Conservation (phyloP, 2,888 invertebrate genomes). For the Hydroisotoma schaefferi region DNA sequence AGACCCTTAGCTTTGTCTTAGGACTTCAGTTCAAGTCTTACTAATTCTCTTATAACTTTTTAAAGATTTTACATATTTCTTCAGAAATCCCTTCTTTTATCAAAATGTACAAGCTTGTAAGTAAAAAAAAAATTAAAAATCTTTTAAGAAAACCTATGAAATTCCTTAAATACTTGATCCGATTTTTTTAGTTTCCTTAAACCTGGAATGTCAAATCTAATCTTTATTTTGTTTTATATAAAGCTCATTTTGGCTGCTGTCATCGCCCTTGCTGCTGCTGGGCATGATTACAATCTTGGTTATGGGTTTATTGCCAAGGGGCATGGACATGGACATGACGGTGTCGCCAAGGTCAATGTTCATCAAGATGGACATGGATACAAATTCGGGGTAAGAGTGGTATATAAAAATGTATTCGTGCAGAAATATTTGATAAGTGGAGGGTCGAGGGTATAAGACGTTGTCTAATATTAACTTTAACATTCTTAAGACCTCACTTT, state of each 20-base stretch:
- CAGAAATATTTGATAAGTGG: no score
- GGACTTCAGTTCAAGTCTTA: no score
- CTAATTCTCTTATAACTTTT: no score
- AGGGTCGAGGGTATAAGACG: no score
- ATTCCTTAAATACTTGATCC: not conserved
- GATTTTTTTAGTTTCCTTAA: not conserved
- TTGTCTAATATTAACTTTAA: no score
- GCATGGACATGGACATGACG: not conserved
- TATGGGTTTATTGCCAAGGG: slow-evolving; percentile 12
- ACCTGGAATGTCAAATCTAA: not conserved
- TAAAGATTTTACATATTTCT: no score
- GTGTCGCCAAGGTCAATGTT: slow-evolving; percentile 12
- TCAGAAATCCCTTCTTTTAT: not conserved
- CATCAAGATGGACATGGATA: not conserved
- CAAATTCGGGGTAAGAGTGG: slow-evolving; percentile 7
- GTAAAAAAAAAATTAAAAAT: not conserved
- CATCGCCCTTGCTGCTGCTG: slow-evolving; percentile 8
- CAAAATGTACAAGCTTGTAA: slow-evolving; percentile 14
- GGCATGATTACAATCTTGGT: not conserved
- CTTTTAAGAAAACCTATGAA: not conserved
- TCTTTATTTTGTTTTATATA: not conserved
- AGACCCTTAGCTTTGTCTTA: no score
- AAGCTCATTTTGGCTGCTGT: slow-evolving; percentile 13
- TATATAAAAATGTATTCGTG: no score
- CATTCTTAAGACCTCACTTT: no score